Conservation (phyloP, 2,888 invertebrate species). For the Aplocera efformata region DNA sequence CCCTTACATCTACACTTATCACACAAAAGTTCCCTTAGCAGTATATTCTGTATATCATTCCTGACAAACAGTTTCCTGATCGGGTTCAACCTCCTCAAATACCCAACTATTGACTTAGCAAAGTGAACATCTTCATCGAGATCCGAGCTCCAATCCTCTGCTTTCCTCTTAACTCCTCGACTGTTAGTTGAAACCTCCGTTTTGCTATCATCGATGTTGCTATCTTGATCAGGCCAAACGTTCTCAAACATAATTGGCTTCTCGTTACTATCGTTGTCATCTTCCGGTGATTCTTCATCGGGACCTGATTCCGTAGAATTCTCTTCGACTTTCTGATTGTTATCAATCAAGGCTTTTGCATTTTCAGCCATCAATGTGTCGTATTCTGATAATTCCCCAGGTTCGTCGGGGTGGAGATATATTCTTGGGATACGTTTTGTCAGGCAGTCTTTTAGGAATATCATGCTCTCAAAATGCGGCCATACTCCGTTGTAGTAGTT, state of each 20-base stretch:
- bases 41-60: slow-evolving; percentile 37
- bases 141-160: slow-evolving; percentile 2
- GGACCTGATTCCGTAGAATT: not conserved
- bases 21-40: slow-evolving; percentile 36
- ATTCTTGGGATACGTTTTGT: slow-evolving; percentile 7
- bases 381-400: slow-evolving; percentile 1
- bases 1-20: slow-evolving; percentile 26
- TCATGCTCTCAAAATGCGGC: slow-evolving; percentile 31
- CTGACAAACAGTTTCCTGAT: slow-evolving; percentile 36
- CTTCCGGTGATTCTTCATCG: not conserved
- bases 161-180: slow-evolving; percentile 4
- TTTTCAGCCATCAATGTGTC: not conserved
- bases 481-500: slow-evolving; percentile 35
- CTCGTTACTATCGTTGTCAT: not conserved
- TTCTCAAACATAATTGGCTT: slow-evolving; percentile 1
- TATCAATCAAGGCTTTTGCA: not conserved
- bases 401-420: slow-evolving; percentile 16
- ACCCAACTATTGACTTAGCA: slow-evolving; percentile 37
- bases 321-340: not conserved
- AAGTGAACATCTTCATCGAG: slow-evolving; percentile 33
- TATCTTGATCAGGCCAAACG: too few relatives aligned
- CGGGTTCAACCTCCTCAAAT: slow-evolving; percentile 33
- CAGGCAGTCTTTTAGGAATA: slow-evolving; percentile 27
- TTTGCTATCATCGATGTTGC: too few relatives aligned
- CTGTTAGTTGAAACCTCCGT: too few relatives aligned